Conservation (phyloP, 64 coral and sea anemone genomes). For the Astreopora myriophthalma region DNA sequence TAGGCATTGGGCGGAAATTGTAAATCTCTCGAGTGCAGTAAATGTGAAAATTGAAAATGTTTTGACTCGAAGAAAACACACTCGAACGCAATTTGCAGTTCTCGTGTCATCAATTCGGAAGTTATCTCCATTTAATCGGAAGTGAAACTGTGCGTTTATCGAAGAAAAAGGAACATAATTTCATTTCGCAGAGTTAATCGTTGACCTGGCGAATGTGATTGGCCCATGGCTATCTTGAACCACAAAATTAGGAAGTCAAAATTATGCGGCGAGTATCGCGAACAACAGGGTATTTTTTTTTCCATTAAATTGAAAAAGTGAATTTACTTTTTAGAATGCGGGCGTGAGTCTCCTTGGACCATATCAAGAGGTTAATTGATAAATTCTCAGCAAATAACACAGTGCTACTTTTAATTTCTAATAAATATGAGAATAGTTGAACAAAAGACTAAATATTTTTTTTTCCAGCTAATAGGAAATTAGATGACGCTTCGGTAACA, state of each 20-base stretch:
- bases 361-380: slow-evolving; percentile 40
- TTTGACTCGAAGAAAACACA: background rate
- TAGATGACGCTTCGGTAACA: background rate
- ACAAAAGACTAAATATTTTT: slow-evolving; percentile 26
- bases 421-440: slow-evolving; percentile 54
- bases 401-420: slow-evolving; percentile 53
- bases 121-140: slow-evolving; percentile 30
- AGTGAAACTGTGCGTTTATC: background rate
- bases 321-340: slow-evolving; percentile 51
- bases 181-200: background rate
- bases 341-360: background rate
- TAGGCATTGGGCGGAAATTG: background rate
- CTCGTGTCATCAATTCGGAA: background rate
- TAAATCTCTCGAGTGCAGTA: background rate
- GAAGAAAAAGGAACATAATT: background rate
- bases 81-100: slow-evolving; percentile 6
- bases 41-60: background rate
- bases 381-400: slow-evolving; percentile 5
- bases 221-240: background rate
- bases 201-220: background rate
- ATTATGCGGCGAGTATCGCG: slow-evolving; percentile 8
- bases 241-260: slow-evolving; percentile 6
- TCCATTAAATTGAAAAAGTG: slow-evolving; percentile 50
- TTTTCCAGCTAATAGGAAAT: slow-evolving; percentile 18
- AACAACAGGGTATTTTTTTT: background rate